Evolutionary conservation across 2,888 invertebrate species (phyloP), one percentile per base, ranked within the genome.

Genomic region (Apodemia hepburni): DNA sequence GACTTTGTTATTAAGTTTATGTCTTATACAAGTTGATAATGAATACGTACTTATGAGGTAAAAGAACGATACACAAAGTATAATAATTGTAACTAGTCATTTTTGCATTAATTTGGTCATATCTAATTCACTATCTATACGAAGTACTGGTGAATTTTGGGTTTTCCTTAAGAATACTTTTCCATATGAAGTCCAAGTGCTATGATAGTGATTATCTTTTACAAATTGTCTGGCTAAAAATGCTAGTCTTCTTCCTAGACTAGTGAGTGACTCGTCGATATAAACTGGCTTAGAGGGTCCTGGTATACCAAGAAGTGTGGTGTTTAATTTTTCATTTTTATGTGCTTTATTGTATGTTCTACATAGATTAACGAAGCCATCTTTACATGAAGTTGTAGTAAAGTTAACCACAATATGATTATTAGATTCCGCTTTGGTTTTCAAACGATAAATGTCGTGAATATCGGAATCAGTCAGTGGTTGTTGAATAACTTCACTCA

Each of bases 61-160:
- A 45, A 45, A 45, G 5, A n/a, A 15, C 12, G 12, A 38, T n/a
- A 45, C n/a, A 45, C n/a, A 2, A 45, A 45, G 3, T n/a, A 45
- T 4, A 45, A 45, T 4, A 45, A 45, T 5, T 5, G 3, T 45
- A n/a, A n/a, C n/a, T 45, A 45, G 15, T 45, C 45, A 45, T 45
- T n/a, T 45, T 45, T 45, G 42, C 45, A n/a, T n/a, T 15, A n/a
- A n/a, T n/a, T 45, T 45, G 2, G n/a, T n/a, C n/a, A 45, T 11
- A 45, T 45, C 45, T n/a, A n/a, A 45, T 45, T 45, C 45, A 45
- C 45, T n/a, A 11, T 45, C n/a, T n/a, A 45, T 45, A n/a, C 45
- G n/a, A 45, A 45, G 4, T 1, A n/a, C 45, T 15, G 15, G 45
- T n/a, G 45, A 45, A 45, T n/a, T 45, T 45, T 15, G 15, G 2